Percentiles rank a stretch among this genome's conserved stretches.
Evolutionary conservation across 2,113 vertebrate species (phyloP).

Genomic region (Chaetops frenatus): DNA sequence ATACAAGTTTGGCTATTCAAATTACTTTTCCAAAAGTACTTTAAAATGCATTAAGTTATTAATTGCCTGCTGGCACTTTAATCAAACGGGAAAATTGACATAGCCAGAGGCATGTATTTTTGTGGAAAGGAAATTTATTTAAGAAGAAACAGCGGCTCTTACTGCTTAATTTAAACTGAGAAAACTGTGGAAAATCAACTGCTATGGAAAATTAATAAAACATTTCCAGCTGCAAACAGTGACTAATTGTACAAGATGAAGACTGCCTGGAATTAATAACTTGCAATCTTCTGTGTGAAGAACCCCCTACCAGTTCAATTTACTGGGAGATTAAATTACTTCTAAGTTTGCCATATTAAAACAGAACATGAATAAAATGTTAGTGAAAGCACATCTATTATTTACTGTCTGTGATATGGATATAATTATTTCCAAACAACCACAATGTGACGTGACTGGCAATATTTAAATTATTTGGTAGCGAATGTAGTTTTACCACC

Average conservation of each 20-base stretch:
- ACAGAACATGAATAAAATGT: conserved; percentile 86
- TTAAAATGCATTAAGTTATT: conserved; percentile 89
- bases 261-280: conserved; percentile 89
- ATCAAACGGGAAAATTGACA: conserved; percentile 86
- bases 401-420: conserved; percentile 94
- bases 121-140: conserved; percentile 84
- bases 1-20: conserved; percentile 82
- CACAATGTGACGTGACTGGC: conserved; percentile 81
- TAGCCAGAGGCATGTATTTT: conserved; percentile 82
- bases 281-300: conserved; percentile 85
- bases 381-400: conserved; percentile 85
- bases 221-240: conserved; percentile 88
- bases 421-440: conserved; percentile 90
- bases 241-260: conserved; percentile 89
- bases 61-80: conserved; percentile 86
- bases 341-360: conserved; percentile 93
- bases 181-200: conserved; percentile 85
- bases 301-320: conserved; percentile 89
- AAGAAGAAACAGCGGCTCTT: conserved; percentile 82
- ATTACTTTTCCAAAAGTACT: conserved; percentile 85
- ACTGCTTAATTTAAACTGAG: conserved; percentile 85
- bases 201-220: conserved; percentile 85
- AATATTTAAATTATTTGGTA: conserved; percentile 79
- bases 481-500: conserved; percentile 39
- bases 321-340: conserved; percentile 89